Evolutionary conservation across 2,797 vertebrate species (phyloP).

Genomic region (Typhlichthys eigenmanni): DNA sequence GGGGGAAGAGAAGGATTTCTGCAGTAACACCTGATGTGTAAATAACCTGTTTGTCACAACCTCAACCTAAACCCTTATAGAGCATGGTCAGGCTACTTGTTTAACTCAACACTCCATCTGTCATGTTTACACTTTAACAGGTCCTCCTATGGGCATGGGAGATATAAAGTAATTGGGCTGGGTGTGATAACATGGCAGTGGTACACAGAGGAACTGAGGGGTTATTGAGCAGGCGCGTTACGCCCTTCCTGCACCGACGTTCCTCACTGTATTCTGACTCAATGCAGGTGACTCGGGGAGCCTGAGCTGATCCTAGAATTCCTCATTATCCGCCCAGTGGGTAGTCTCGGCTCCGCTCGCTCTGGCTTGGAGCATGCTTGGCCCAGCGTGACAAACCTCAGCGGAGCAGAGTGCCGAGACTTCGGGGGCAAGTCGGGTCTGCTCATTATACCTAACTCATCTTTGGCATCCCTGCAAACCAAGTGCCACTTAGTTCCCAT

Average conservation of each 20-base stretch:
- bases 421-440: slow-evolving; percentile 78
- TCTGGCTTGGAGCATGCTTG: slow-evolving; percentile 69
- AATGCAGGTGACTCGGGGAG: slow-evolving; percentile 81
- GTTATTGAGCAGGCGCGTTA: slow-evolving; percentile 76
- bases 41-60: slow-evolving; percentile 35
- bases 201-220: slow-evolving; percentile 74
- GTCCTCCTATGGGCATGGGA: slow-evolving; percentile 43
- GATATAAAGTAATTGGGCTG: slow-evolving; percentile 68
- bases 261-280: slow-evolving; percentile 80
- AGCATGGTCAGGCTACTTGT: slow-evolving; percentile 23
- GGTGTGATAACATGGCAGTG: slow-evolving; percentile 64
- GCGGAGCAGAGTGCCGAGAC: slow-evolving; percentile 74
- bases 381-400: slow-evolving; percentile 72
- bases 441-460: slow-evolving; percentile 84
- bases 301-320: slow-evolving; percentile 86
- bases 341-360: slow-evolving; percentile 73
- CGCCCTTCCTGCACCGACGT: slow-evolving; percentile 77
- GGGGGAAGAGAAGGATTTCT: slow-evolving; percentile 22
- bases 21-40: slow-evolving; percentile 31
- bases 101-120: slow-evolving; percentile 48
- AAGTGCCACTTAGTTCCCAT: slow-evolving; percentile 84
- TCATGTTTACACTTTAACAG: slow-evolving; percentile 68
- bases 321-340: slow-evolving; percentile 82
- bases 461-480: slow-evolving; percentile 84
- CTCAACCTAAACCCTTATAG: slow-evolving; percentile 26